Evolutionary conservation across 2,888 invertebrate species (phyloP), one percentile per base, ranked within the genome.

Genomic region (Gymnoscelis rufifasciata): DNA sequence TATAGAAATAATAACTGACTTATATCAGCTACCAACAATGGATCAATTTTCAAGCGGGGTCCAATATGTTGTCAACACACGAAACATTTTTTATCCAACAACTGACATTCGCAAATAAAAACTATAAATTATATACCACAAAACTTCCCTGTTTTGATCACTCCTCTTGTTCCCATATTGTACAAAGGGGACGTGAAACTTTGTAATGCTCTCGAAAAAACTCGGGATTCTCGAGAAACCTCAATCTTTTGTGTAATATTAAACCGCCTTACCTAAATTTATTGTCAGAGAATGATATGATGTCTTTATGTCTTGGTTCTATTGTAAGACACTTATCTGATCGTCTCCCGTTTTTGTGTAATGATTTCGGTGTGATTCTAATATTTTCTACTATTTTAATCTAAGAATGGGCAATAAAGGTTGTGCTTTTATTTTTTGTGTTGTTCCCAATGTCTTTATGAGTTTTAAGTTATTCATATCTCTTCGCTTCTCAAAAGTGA

Each of bases 321-420:
- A 79, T 88, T 86, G 83, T 87, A 67, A 59, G 63, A 68, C 78
- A 83, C 78, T 84, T 88, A 88, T 87, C 88, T 83, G 84, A 87
- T 88, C 82, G 73, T 74, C 68, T 75, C 62, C 68, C 62, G 71
- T 75, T 72, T 83, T 78, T 68, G 73, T 78, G 69, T 79, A 82
- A 81, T 81, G 71, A 76, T 62, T 66, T 65, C 54, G 54, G 62
- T 64, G 63, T 61, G 60, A 55, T 60, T 63, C 64, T 60, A 59
- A 59, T 64, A 62, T 68, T 75, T 68, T 65, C 55, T 49, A 44
- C 51, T 45, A 55, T 59, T 57, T 59, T 56, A 56, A 56, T 54
- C 54, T 51, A 31, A 38, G 47, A 38, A 49, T 50, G 51, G 48
- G 44, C 31, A 36, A 51, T 51, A 51, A 40, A 45, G 51, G 35